These are phyloP conservation scores for Oligia latruncula DNA, from an alignment of 2,888 invertebrate species.

Conservation along the genomic window DNA sequence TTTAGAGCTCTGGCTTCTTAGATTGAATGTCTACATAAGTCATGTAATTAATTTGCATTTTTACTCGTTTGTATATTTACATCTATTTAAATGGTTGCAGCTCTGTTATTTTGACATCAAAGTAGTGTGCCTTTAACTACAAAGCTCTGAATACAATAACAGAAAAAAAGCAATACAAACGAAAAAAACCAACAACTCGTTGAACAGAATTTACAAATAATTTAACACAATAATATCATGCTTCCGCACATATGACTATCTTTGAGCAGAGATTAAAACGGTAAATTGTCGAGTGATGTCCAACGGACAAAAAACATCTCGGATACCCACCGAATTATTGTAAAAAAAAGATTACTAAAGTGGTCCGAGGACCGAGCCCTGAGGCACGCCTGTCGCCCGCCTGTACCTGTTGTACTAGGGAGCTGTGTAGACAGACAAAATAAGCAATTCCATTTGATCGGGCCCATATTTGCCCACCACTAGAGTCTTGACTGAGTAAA, in stretches of 20 bases:
- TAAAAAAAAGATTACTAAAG: slow-evolving; percentile 78
- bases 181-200: slow-evolving; percentile 62
- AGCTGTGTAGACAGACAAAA: slow-evolving; percentile 89
- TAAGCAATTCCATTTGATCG: slow-evolving; percentile 90
- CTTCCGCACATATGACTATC: slow-evolving; percentile 80
- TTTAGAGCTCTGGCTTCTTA: background rate
- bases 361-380: slow-evolving; percentile 78
- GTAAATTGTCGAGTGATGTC: slow-evolving; percentile 79
- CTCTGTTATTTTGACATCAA: background rate
- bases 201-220: slow-evolving; percentile 77
- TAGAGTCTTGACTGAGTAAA: slow-evolving; percentile 89
- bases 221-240: slow-evolving; percentile 78
- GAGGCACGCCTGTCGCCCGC: slow-evolving; percentile 80
- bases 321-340: slow-evolving; percentile 82
- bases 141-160: slow-evolving; percentile 22
- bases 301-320: slow-evolving; percentile 80
- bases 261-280: slow-evolving; percentile 82
- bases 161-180: slow-evolving; percentile 41
- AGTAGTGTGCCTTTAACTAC: background rate
- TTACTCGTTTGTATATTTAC: background rate
- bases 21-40: background rate
- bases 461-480: slow-evolving; percentile 89
- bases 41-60: background rate
- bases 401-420: slow-evolving; percentile 86
- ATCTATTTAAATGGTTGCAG: background rate